A percentile compares a stretch with the other conserved stretches of the same genome.
Evolutionary conservation across 2,797 vertebrate genomes (phyloP).

Genomic region (Gallirallus australis): DNA sequence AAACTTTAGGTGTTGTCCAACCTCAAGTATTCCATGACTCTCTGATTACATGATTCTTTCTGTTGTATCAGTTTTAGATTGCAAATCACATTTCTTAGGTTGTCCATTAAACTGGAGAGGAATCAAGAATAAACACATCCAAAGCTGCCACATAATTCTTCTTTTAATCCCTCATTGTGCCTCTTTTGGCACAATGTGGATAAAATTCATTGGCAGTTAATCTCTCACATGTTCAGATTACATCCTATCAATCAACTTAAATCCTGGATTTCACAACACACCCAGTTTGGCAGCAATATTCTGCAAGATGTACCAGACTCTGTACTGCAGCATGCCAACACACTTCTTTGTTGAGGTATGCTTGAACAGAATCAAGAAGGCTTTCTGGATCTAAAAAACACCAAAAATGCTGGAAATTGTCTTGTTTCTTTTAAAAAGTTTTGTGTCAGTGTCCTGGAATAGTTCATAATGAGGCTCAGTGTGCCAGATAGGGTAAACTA

Average conservation of each 20-base stretch:
- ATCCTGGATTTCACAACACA: background rate
- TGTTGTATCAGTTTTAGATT: background rate
- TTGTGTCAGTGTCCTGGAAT: background rate
- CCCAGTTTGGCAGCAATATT: background rate
- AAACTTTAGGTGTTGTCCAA: background rate
- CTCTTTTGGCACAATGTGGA: background rate
- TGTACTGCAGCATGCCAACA: background rate
- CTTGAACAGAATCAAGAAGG: background rate
- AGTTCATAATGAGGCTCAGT: background rate
- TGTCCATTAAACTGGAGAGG: background rate
- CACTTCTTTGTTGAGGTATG: background rate
- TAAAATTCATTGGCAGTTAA: background rate
- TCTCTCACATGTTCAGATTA: background rate
- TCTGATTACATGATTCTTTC: background rate
- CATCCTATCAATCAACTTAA: background rate
- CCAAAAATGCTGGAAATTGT: background rate
- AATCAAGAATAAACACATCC: background rate
- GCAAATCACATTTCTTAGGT: background rate
- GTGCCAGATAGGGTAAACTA: background rate
- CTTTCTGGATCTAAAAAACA: background rate
- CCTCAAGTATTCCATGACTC: background rate
- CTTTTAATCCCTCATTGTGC: background rate
- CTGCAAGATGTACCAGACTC: background rate
- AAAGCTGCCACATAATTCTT: background rate
- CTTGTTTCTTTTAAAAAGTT: rapidly evolving